Evolutionary conservation across 1,140 invertebrate species (phyloP), one percentile per base, ranked within the genome.

Genomic region (Helicoverpa armigera): DNA sequence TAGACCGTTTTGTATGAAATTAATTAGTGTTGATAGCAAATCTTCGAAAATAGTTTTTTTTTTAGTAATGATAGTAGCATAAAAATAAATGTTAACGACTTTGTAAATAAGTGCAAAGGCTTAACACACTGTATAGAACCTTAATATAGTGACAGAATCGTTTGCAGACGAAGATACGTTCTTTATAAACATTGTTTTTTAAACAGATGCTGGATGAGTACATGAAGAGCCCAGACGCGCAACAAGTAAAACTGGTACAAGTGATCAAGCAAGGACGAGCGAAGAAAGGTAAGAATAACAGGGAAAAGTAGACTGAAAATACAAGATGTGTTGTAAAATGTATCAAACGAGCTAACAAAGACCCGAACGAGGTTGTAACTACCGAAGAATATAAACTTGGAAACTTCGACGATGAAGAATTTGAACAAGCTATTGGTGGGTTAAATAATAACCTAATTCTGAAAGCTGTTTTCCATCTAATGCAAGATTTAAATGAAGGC

Each of bases 181-280:
- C 13, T 4, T 53, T 35, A 69, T n/a, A 70, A 18, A 14, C 1
- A 23, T 29, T 1, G 13, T 10, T 83, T 50, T 51, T 2, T 43
- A 3, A 35, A 67, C 84, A 94, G 93, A 90, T 93, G 84, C 76
- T 94, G 12, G 87, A 92, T 12, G 90, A 92, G 12, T 94, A 91
- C 81, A 86, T 93, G 84, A 86, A 88, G 16, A 90, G 86, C 31
- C 83, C 86, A 0, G 89, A 91, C 16, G 87, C 89, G 9, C 90
- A 93, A 80, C 85, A 91, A 14, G 67, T 92, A 1, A 94, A 93
- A 77, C 85, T 93, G 5, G 89, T 94, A 7, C 90, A 94, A 74
- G 87, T 93, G 1, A 92, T 94, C 48, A 93, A 91, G 81, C 89
- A 91, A 54, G 89, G 83, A 35, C 81, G 88, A n/a, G 76, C 79